These are phyloP conservation scores for Chiroxiphia lanceolata DNA, from an alignment of 2,797 vertebrate species.

Conservation along the genomic window DNA sequence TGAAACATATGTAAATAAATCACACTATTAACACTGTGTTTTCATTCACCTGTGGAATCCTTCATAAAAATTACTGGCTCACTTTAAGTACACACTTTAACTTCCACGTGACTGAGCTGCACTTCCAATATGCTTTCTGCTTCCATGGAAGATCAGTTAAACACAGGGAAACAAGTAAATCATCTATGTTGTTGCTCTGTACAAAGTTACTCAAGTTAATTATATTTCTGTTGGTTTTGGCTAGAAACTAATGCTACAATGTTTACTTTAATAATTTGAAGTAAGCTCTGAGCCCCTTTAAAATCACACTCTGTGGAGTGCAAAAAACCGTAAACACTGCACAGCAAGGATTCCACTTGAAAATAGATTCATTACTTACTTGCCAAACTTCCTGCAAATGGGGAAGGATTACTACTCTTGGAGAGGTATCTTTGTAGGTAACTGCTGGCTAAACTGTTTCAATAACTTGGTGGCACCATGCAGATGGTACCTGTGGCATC, in stretches of 20 bases:
- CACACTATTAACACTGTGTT: neutral
- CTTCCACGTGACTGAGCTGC: fast-evolving
- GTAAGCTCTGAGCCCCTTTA: neutral
- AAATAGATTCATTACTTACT: neutral
- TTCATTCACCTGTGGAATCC: constrained; percentile 8
- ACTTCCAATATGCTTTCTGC: neutral
- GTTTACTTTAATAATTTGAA: constrained; percentile 56
- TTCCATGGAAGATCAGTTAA: neutral
- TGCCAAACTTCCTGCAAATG: neutral
- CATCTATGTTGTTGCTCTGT: neutral
- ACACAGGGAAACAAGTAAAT: neutral
- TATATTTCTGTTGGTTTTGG: constrained; percentile 47
- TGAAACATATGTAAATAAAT: neutral
- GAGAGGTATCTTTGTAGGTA: neutral
- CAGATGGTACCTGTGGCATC: neutral
- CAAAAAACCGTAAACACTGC: constrained; percentile 18
- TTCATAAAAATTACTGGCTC: neutral
- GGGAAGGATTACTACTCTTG: neutral
- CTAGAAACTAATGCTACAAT: constrained; percentile 13
- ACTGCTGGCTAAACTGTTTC: neutral
- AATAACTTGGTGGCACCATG: neutral
- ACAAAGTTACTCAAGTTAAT: constrained; percentile 4
- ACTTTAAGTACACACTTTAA: neutral
- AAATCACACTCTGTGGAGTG: constrained; percentile 8
- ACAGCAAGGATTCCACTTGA: neutral